These are phyloP conservation scores for Grallaria varia DNA, from an alignment of 2,113 vertebrate species.

Conservation along the genomic window DNA sequence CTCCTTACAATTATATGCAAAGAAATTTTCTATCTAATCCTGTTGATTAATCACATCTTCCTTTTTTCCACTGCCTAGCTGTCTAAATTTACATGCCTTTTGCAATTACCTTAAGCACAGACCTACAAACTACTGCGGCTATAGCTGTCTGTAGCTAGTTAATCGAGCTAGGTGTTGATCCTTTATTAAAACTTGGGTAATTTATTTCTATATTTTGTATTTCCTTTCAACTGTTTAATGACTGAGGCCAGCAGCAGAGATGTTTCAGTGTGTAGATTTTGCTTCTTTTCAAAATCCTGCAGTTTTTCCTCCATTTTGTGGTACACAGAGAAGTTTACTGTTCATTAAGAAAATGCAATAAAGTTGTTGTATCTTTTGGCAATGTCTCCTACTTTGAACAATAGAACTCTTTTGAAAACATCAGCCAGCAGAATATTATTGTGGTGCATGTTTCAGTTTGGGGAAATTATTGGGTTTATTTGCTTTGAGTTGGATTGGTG, in stretches of 20 bases:
- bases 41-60: slow-evolving; percentile 31
- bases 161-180: neutral
- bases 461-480: slow-evolving; percentile 35
- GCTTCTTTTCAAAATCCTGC: neutral
- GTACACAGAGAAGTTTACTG: neutral
- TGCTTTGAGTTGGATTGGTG: neutral
- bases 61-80: slow-evolving; percentile 18
- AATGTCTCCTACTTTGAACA: neutral
- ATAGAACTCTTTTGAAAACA: neutral
- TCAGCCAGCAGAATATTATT: slow-evolving; percentile 5
- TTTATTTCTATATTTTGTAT: neutral
- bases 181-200: neutral
- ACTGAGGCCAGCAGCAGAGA: neutral
- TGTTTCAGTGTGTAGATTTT: neutral
- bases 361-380: slow-evolving; percentile 28
- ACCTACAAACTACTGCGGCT: neutral
- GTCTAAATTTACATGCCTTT: slow-evolving; percentile 17
- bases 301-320: slow-evolving; percentile 7
- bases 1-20: slow-evolving; percentile 22
- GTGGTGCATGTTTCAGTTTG: neutral
- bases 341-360: neutral
- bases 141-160: neutral
- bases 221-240: neutral
- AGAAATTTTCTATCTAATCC: slow-evolving; percentile 27
- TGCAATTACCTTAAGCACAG: neutral